Base-by-base conservation (phyloP, 1,140 invertebrate species). In the Cotesia typhae region DNA sequence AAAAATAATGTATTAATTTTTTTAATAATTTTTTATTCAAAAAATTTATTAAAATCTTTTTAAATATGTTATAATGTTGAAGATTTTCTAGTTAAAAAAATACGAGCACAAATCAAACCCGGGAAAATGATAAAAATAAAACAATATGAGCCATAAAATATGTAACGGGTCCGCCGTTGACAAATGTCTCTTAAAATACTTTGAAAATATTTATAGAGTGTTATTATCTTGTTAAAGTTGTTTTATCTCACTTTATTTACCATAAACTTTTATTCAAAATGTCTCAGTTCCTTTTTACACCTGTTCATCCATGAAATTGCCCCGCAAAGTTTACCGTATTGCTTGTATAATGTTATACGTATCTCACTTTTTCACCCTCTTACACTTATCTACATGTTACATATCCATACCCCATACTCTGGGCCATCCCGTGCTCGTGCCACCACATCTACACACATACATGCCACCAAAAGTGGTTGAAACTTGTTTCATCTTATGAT, bases 401-500 rank as follows among this genome's bases (percentile, higher is more conserved):
- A 51, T 41, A 20, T 36, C 37, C 55, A 55, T 68, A 47, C 41
- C 14, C 37, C 59, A 37, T 59, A 47, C 41, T 9, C 10, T 47
- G 28, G 28, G 28, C 28, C 28, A 47, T 28, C 14, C 17, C 47
- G 14, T 59, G 10, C 41, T 9, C 10, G 6, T 47, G 10, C 41
- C 6, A 9, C 2, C 5, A 47, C 41, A 47, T 55, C 55, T 59
- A 61, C 59, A 20, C 47, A 61, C 41, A 61, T 47, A 66, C 52
- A 66, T 36, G 41, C 14, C 12, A 36, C n/a, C 12, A 14, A 12
- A 66, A 66, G 64, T 66, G 9, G 51, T 66, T 66, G 37, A 52
- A 52, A 66, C 64, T 66, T 66, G 35, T 66, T 66, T 37, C 64
- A 66, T 66, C 64, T 66, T 52, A 41, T 66, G 41, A 66, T 52